Conservation (phyloP, 2,888 invertebrate species). For the Leptinotarsa juncta region DNA sequence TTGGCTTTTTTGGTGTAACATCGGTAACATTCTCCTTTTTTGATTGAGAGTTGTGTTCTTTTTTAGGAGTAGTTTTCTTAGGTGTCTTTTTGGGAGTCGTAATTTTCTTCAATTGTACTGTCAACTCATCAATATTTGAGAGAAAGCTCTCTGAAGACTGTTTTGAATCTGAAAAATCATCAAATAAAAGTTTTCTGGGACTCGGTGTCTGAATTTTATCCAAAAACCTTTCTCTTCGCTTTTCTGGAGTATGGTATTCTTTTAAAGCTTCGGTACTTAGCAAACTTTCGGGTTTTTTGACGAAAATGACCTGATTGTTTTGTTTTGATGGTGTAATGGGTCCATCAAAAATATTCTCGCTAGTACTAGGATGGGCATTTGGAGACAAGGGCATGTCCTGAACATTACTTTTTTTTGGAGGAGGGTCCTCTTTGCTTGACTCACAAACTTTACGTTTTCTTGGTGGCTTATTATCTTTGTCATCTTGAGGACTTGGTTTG, state of each 20-base stretch:
- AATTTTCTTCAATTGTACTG: not conserved
- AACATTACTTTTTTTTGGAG: slow-evolving; percentile 30
- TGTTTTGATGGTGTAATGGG: slow-evolving; percentile 16
- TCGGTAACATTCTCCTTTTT: slow-evolving; percentile 17
- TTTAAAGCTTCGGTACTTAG: slow-evolving; percentile 42
- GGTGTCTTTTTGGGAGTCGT: not conserved
- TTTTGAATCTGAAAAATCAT: slow-evolving; percentile 4
- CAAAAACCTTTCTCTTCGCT: slow-evolving; percentile 27
- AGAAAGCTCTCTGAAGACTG: not conserved
- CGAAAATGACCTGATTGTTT: slow-evolving; percentile 10
- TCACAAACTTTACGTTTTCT: slow-evolving; percentile 36
- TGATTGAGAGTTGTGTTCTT: not conserved
- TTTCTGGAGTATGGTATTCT: slow-evolving; percentile 41
- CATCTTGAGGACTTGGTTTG: not conserved
- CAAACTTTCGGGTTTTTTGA: slow-evolving; percentile 44
- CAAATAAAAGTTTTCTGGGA: slow-evolving; percentile 36
- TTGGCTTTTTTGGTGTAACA: slow-evolving; percentile 35
- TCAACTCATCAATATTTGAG: slow-evolving; percentile 24
- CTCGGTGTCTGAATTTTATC: slow-evolving; percentile 39
- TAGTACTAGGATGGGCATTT: slow-evolving; percentile 26
- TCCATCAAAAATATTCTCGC: slow-evolving; percentile 20
- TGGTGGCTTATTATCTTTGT: not conserved
- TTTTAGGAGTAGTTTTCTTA: slow-evolving; percentile 18
- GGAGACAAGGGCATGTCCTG: slow-evolving; percentile 3
- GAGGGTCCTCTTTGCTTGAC: slow-evolving; percentile 20